Evolutionary conservation across 1,140 invertebrate species (phyloP).

Genomic region (Muscidifurax raptorellus): DNA sequence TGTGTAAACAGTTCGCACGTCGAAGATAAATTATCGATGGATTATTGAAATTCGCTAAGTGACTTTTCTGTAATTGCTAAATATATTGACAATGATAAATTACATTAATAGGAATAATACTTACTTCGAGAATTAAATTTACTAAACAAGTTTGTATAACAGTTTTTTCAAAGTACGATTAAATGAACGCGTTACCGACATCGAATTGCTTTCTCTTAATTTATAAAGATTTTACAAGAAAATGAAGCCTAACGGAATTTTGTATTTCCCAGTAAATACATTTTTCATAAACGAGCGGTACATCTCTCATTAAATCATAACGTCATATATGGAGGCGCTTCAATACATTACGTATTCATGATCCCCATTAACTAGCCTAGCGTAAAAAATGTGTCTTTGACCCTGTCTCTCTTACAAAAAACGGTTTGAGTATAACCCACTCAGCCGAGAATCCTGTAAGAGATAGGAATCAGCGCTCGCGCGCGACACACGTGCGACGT

Average conservation of each 20-base stretch:
- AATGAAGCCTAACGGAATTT: background rate
- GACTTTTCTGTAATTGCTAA: too few relatives aligned
- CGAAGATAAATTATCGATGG: too few relatives aligned
- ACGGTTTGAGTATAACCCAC: background rate
- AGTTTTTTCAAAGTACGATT: too few relatives aligned
- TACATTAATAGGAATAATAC: too few relatives aligned
- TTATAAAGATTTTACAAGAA: too few relatives aligned
- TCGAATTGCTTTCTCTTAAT: too few relatives aligned
- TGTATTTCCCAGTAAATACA: background rate
- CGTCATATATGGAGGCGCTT: background rate
- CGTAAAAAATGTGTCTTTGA: background rate
- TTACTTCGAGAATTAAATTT: too few relatives aligned
- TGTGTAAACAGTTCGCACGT: too few relatives aligned
- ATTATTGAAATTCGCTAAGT: too few relatives aligned
- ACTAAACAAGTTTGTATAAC: too few relatives aligned
- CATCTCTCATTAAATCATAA: background rate
- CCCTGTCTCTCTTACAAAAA: background rate
- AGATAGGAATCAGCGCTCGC: background rate
- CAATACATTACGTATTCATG: background rate
- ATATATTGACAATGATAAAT: too few relatives aligned
- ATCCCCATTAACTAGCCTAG: background rate
- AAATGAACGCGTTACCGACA: too few relatives aligned
- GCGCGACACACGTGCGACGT: background rate
- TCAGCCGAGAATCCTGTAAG: background rate
- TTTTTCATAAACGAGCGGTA: background rate